Evolutionary conservation across 1,140 invertebrate species (phyloP).

Genomic region (Papilio glaucus): DNA sequence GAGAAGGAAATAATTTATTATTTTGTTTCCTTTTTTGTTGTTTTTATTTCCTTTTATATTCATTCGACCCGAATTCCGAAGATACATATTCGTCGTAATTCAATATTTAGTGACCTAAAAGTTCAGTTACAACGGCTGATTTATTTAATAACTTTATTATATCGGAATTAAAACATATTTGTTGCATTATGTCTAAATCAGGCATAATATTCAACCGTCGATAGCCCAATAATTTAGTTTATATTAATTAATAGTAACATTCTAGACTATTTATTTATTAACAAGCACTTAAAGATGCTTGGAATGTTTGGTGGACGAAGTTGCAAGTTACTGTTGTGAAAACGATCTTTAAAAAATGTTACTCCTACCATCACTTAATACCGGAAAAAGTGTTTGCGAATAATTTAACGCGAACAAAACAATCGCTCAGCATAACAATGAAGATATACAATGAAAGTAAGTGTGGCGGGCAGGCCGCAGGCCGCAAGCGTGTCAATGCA

Average conservation of each 20-base stretch:
- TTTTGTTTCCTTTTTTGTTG: constrained; percentile 5
- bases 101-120: too few relatives aligned
- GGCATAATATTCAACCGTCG: too few relatives aligned
- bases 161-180: too few relatives aligned
- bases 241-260: too few relatives aligned
- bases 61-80: constrained; percentile 1
- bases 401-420: neutral
- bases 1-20: neutral
- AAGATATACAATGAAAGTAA: constrained; percentile 16
- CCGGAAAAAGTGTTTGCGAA: constrained; percentile 3
- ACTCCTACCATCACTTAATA: neutral
- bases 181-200: too few relatives aligned
- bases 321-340: too few relatives aligned
- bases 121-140: too few relatives aligned
- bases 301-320: too few relatives aligned
- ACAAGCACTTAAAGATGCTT: too few relatives aligned
- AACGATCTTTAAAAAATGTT: neutral
- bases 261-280: too few relatives aligned
- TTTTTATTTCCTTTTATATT: neutral
- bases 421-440: constrained; percentile 20
- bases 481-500: constrained; percentile 12
- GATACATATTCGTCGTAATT: neutral
- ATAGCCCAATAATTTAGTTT: too few relatives aligned
- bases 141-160: too few relatives aligned
- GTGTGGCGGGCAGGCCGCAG: neutral